These are phyloP conservation scores for Dreissena rostriformis DNA, from an alignment of 1,140 invertebrate genomes.

Conservation along the genomic window DNA sequence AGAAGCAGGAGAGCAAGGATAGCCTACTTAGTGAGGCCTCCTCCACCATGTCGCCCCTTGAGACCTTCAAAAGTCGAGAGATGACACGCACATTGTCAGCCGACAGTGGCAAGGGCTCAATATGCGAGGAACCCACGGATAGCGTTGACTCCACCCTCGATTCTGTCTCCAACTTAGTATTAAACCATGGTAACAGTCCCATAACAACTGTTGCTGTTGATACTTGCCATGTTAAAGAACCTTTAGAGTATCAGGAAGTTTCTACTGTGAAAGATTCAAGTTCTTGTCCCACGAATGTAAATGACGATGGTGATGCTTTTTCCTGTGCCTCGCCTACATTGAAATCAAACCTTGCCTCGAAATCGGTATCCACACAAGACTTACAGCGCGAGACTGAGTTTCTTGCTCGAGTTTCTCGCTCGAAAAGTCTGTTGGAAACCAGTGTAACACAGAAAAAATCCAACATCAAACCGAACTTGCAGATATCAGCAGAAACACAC, in stretches of 20 bases:
- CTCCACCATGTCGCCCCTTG: constrained; percentile 26
- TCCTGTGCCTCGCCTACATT: not conserved
- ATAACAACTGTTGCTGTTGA: constrained; percentile 1
- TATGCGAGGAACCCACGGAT: constrained; percentile 61
- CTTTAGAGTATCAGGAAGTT: not conserved
- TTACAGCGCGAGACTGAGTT: constrained; percentile 44
- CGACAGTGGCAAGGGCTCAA: constrained; percentile 73
- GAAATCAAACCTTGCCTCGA: constrained; percentile 16
- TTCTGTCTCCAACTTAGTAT: constrained; percentile 17
- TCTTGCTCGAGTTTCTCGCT: constrained; percentile 58
- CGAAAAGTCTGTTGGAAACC: constrained; percentile 67
- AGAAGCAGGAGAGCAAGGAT: constrained; percentile 68
- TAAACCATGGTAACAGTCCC: constrained; percentile 19
- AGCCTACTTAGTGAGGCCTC: constrained; percentile 68
- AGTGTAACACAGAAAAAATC: constrained; percentile 54
- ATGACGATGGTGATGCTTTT: not conserved
- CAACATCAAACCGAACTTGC: constrained; percentile 74
- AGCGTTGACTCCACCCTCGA: constrained; percentile 22
- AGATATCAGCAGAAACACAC: constrained; percentile 75
- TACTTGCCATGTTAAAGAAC: not conserved
- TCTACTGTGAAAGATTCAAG: not conserved
- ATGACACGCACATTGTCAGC: constrained; percentile 65
- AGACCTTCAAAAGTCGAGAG: constrained; percentile 40
- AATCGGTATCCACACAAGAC: constrained; percentile 62
- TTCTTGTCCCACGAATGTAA: not conserved